Conservation (phyloP, 2,888 invertebrate species). For the Xanthia togata region DNA sequence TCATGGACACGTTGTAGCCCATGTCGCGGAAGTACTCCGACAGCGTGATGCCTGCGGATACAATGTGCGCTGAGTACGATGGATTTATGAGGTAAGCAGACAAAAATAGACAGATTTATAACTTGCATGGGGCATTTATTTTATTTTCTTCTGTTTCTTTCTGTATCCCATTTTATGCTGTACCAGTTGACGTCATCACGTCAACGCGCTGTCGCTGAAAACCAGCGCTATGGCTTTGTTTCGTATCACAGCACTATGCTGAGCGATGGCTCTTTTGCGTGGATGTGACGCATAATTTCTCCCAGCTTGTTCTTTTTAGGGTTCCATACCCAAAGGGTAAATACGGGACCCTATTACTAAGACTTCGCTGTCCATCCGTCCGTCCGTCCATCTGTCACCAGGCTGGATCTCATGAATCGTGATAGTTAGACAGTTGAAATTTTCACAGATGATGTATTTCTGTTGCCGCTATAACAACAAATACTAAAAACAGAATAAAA, state of each 20-base stretch:
- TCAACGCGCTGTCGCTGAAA: background rate
- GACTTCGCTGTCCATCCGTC: too few relatives aligned
- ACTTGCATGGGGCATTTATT: background rate
- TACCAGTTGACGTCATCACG: background rate
- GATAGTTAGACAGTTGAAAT: too few relatives aligned
- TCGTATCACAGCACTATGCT: background rate
- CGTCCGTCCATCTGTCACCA: too few relatives aligned
- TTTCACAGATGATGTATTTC: too few relatives aligned
- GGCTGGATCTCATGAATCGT: too few relatives aligned
- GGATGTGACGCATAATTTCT: too few relatives aligned
- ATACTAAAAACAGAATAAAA: too few relatives aligned
- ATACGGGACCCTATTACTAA: too few relatives aligned
- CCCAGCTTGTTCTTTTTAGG: too few relatives aligned
- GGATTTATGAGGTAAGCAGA: background rate
- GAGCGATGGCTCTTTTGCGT: too few relatives aligned
- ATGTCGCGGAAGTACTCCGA: slow-evolving; percentile 99
- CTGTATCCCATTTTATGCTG: background rate
- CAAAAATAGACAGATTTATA: background rate
- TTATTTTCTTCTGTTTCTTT: background rate
- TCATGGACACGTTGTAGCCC: slow-evolving; percentile 99
- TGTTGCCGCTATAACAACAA: too few relatives aligned
- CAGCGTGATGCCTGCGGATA: slow-evolving; percentile 96
- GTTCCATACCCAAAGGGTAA: too few relatives aligned
- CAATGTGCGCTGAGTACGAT: background rate
- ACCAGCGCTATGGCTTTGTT: background rate